Base-by-base conservation (phyloP, 2,113 vertebrate genomes). In the Ailuropoda melanoleuca region DNA sequence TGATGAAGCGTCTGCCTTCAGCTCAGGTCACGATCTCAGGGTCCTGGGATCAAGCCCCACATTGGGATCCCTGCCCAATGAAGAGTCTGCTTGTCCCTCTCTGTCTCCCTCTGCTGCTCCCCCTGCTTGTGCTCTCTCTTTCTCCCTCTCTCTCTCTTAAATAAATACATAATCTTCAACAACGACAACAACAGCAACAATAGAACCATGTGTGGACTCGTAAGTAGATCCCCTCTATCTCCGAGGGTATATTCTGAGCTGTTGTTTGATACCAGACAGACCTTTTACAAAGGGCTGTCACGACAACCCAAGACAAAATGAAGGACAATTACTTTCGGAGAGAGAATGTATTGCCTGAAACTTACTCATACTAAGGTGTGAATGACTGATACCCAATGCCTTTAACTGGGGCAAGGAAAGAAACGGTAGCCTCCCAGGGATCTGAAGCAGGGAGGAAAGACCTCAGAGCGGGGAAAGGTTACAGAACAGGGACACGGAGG, bases 381-480 rank as follows among this genome's bases (percentile, higher is more conserved):
- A 72, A 31, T 55, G 82, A 75, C 43, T 53, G 77, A 34, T 11
- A n/a, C 6, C 26, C 1, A 23, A 55, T 18, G 8, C 4, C 29
- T 58, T 72, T 39, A 26, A 46, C 2, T 2, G 9, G 56, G 17
- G 6, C 15, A 24, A 58, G 37, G 37, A 90, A 70, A 88, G 81
- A 88, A 83, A 14, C 3, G 6, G 19, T 13, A 58, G 60, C 3
- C 0, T 1, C 18, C 6, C 6, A 0, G 29, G 60, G 29, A 31
- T 50, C 55, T 39, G 58, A 62, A 60, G 17, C 53, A 18, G 17
- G 13, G 21, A 29, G 8, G 72, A 46, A 50, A 55, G n/a, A n/a
- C 4, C 14, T 19, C 4, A 0, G 6, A 7, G 88, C 0, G 0
- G 5, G n/a, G 39, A 6, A 34, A n/a, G 55, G n/a, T n/a, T 3